Percentiles rank a stretch among this genome's conserved stretches.
Conservation (phyloP, 2,888 invertebrate species). For the Microdon myrmicae region DNA sequence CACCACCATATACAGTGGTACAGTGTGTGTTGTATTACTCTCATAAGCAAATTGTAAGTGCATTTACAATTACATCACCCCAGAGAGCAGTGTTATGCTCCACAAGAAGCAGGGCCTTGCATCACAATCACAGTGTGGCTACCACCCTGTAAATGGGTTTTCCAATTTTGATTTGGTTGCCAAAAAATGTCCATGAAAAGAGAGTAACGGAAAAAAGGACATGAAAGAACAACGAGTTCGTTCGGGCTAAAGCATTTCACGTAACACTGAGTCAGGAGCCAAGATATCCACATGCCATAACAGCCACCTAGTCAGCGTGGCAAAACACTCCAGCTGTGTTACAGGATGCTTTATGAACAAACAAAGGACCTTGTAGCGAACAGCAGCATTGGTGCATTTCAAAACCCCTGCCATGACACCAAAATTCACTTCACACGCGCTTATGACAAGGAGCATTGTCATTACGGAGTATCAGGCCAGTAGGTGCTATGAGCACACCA, state of each 20-base stretch:
- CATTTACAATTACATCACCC: slow-evolving; percentile 49
- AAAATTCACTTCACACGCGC: slow-evolving; percentile 40
- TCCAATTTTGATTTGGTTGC: slow-evolving; percentile 43
- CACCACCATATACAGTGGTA: slow-evolving; percentile 26
- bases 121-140: slow-evolving; percentile 21
- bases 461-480: slow-evolving; percentile 24
- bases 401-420: slow-evolving; percentile 26
- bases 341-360: slow-evolving; percentile 29
- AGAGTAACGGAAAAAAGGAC: slow-evolving; percentile 2
- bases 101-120: slow-evolving; percentile 26
- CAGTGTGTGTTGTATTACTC: slow-evolving; percentile 12
- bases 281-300: slow-evolving; percentile 8
- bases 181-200: slow-evolving; percentile 26
- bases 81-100: slow-evolving; percentile 7
- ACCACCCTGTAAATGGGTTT: slow-evolving; percentile 42
- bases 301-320: background rate
- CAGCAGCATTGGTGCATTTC: slow-evolving; percentile 35
- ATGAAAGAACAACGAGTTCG: slow-evolving; percentile 6
- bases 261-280: slow-evolving; percentile 26
- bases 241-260: slow-evolving; percentile 11
- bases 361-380: slow-evolving; percentile 33
- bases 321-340: background rate
- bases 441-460: slow-evolving; percentile 46
- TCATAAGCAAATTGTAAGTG: slow-evolving; percentile 48
- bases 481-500: slow-evolving; percentile 33